Conservation (phyloP, 2,797 vertebrate species). For the Poeciliopsis infans region DNA sequence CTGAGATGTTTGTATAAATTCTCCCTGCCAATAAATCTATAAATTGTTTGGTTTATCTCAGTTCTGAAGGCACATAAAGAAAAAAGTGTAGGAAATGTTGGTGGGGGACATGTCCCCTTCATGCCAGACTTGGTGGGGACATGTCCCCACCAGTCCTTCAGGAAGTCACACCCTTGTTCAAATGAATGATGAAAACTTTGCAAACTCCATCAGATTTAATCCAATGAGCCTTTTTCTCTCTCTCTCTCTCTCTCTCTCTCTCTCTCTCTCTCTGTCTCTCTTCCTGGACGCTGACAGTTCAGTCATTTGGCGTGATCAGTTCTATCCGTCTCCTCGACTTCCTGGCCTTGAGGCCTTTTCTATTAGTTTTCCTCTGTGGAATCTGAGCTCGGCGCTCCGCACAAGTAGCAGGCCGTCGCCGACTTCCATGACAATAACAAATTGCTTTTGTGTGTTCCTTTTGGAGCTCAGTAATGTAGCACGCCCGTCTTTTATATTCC, state of each 20-base stretch:
- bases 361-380: slow-evolving; percentile 45
- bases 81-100: no score
- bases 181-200: slow-evolving; percentile 22
- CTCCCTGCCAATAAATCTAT: no score
- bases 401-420: slow-evolving; percentile 45
- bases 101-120: no score
- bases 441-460: slow-evolving; percentile 39
- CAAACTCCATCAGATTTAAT: slow-evolving; percentile 46
- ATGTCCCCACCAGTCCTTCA: no score
- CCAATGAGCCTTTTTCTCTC: slow-evolving; percentile 46
- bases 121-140: no score
- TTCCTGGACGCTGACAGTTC: slow-evolving; percentile 31
- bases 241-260: not conserved
- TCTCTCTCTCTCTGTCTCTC: slow-evolving; percentile 3
- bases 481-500: slow-evolving; percentile 42
- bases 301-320: slow-evolving; percentile 58
- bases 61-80: no score
- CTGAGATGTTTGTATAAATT: no score
- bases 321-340: slow-evolving; percentile 61
- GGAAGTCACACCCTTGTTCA: not conserved
- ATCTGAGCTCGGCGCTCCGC: slow-evolving; percentile 38
- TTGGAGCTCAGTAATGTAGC: slow-evolving; percentile 43
- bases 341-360: slow-evolving; percentile 45
- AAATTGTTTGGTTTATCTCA: no score
- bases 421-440: slow-evolving; percentile 51